These are phyloP conservation scores for Varroa destructor DNA, from an alignment of 1,140 invertebrate species.

Conservation along the genomic window DNA sequence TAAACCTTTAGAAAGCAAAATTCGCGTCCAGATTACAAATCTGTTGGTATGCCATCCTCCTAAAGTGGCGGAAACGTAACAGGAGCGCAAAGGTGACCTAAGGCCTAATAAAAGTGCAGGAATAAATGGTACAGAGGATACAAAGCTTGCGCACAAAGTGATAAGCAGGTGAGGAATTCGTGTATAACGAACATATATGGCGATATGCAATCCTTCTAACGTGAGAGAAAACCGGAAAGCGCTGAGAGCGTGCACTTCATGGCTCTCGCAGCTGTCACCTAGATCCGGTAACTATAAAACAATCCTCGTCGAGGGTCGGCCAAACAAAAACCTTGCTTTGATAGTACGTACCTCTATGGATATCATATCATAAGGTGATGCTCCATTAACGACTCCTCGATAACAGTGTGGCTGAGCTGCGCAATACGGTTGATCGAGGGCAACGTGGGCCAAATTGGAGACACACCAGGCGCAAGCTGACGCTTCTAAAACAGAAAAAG, in stretches of 20 bases:
- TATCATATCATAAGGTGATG: constrained; percentile 10
- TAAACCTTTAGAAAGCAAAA: too few relatives aligned
- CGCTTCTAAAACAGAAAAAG: neutral
- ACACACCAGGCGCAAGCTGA: constrained; percentile 11
- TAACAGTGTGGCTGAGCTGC: neutral
- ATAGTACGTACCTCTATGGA: neutral
- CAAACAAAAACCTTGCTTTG: neutral
- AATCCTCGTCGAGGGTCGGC: neutral
- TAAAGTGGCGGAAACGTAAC: too few relatives aligned
- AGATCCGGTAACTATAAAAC: neutral
- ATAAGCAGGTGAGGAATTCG: too few relatives aligned
- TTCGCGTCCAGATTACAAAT: too few relatives aligned
- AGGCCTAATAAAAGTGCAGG: too few relatives aligned
- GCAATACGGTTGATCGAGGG: constrained; percentile 7
- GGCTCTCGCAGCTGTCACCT: neutral
- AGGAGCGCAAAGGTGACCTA: too few relatives aligned
- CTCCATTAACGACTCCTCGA: constrained; percentile 2
- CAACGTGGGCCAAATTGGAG: constrained; percentile 2
- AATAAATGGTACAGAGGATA: too few relatives aligned
- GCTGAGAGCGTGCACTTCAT: neutral
- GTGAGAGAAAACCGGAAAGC: too few relatives aligned
- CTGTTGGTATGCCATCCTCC: too few relatives aligned
- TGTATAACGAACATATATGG: too few relatives aligned
- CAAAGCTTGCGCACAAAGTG: too few relatives aligned
- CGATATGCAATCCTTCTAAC: too few relatives aligned